Base-by-base conservation (phyloP, 2,888 invertebrate species). In the Cantharis nigra region DNA sequence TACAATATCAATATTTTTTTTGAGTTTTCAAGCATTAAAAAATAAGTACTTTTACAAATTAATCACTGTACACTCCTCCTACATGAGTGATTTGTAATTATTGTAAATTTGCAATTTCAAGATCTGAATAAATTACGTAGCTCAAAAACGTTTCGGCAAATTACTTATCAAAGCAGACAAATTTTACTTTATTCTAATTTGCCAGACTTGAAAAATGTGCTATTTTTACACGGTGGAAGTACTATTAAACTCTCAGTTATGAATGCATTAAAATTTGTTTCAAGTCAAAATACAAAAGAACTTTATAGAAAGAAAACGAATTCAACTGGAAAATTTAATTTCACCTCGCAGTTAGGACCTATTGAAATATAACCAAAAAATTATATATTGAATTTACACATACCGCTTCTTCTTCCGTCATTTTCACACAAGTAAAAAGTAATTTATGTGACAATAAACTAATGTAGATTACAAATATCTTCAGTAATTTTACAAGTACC, bases 381-480 rank as follows among this genome's bases (percentile, higher is more conserved):
- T 67, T 26, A 20, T 7, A 9, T n/a, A 16, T 67, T 64, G 16
- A 70, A 10, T 67, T 33, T 13, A 16, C 10, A 88, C 89, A 85
- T 88, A 91, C 91, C 84, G 89, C 89, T 81, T 91, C 90, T 84
- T 91, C 91, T 84, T 91, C 91, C 18, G 90, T 88, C 91, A 90
- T 90, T 84, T 84, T 87, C 65, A 18, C 18, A 65, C 9, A 14
- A 14, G 23, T 26, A 26, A 23, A 18, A 62, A 3, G 14, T 30
- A 74, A 69, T 23, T 30, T 74, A 63, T 13, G 10, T 49, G 30
- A 28, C 30, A 63, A 18, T 75, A 30, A n/a, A 49, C 49, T n/a
- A 49, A 7, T 49, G 7, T n/a, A n/a, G 2, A 49, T 30, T 70
- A 74, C 7, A 63, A 69, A 28, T 20, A 74, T 33, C 9, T 69